Conservation (phyloP, 2,113 vertebrate genomes). For the Philantomba maxwellii region DNA sequence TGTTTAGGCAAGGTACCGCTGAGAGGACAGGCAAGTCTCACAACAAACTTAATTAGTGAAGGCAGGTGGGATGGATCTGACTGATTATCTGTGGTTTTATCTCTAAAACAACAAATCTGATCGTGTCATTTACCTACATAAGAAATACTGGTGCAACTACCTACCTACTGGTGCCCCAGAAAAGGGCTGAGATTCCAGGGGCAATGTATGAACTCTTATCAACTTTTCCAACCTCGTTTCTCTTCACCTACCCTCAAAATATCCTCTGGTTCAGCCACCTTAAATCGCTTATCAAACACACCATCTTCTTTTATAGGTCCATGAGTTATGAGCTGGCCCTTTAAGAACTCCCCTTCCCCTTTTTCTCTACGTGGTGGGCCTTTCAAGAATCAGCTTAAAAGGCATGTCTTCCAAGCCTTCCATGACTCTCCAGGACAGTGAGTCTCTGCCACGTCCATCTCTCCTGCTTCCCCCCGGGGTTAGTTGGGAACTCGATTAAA, state of each 20-base stretch:
- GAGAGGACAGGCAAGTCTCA: not conserved
- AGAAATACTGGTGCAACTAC: not conserved
- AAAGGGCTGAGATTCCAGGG: not conserved
- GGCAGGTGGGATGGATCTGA: not conserved
- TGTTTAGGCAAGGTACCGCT: not conserved
- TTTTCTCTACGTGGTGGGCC: not conserved
- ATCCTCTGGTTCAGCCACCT: not conserved
- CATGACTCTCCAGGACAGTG: not conserved
- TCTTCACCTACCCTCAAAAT: not conserved
- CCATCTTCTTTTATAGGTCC: not conserved
- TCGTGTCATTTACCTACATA: not conserved
- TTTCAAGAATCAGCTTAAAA: not conserved
- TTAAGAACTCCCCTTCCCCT: not conserved
- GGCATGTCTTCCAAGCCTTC: not conserved
- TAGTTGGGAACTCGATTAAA: not conserved
- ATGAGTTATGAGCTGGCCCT: not conserved
- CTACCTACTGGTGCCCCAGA: not conserved
- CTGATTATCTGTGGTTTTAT: not conserved
- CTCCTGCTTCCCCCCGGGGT: not conserved
- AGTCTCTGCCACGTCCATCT: not conserved
- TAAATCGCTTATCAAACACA: not conserved
- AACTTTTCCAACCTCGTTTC: not conserved
- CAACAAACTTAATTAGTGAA: not conserved
- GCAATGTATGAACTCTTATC: not conserved
- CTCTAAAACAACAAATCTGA: conserved; percentile 17